Base-by-base conservation (phyloP, 2,797 vertebrate species). In the Iguana delicatissima region DNA sequence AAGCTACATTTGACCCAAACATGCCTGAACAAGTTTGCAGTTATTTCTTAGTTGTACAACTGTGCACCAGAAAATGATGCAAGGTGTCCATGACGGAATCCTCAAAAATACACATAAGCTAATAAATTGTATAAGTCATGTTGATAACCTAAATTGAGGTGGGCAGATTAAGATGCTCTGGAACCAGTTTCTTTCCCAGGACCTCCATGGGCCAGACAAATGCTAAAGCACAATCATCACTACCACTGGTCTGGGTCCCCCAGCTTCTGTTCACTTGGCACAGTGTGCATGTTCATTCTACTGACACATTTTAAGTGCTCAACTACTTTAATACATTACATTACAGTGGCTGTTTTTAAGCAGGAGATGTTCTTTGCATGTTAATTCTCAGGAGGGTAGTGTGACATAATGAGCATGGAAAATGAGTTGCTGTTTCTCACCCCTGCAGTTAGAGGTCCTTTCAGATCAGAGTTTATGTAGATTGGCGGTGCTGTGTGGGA, bases 401-500 rank as follows among this genome's bases (percentile, higher is more conserved):
- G 80, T 81, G 92, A 95, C 95, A 95, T 90, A 95, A 97, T 96
- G 96, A 93, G 91, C 10, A 97, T 96, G 96, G 90, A 96, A 93
- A 93, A 95, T 95, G 92, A 93, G 91, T 93, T 77, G 84, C 93
- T 88, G 90, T 97, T 93, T 97, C 98, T 98, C 96, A 98, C 98
- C 98, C 97, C 98, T 96, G 98, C 93, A 89, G 97, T 97, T 88
- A 98, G 97, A 94, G 97, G 97, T 98, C 98, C 97, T 98, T 98
- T 98, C 97, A 98, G 95, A 93, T 98, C 98, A 97, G 98, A 97
- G 96, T 97, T 98, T 97, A 98, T 86, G 97, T 98, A 98, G 97
- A 97, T 97, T 93, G 97, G 96, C 50, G 97, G 97, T 89, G 96
- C 96, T 96, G 97, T 97, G 89, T 98, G 97, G 91, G 97, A 96